A percentile compares a stretch with the other conserved stretches of the same genome.
Evolutionary conservation across 1,140 invertebrate genomes (phyloP).

Genomic region (Pseudomyrmex sp.): DNA sequence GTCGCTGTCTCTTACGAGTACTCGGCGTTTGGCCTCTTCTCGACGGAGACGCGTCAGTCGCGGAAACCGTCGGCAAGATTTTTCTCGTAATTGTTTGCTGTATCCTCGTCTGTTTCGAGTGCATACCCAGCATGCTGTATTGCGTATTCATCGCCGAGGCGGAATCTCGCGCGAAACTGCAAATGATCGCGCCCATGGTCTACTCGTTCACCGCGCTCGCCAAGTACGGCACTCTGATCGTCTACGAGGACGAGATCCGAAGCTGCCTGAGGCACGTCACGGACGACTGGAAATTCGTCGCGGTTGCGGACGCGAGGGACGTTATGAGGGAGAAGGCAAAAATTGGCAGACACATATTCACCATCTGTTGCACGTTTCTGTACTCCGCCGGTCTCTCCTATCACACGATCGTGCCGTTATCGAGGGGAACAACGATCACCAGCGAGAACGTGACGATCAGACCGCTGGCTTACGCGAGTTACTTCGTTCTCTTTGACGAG

Average conservation of each 20-base stretch:
- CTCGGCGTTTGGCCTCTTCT: conserved; percentile 13
- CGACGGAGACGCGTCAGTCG: not conserved
- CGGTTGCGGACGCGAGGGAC: not conserved
- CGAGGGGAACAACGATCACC: conserved; percentile 19
- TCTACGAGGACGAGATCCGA: conserved; percentile 63
- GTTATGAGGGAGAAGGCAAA: conserved; percentile 45
- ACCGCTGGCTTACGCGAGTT: conserved; percentile 63
- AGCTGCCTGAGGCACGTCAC: conserved; percentile 69
- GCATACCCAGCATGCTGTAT: not conserved
- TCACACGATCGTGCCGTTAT: conserved; percentile 70
- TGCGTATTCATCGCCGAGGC: not conserved
- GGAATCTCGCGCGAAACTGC: conserved; percentile 56
- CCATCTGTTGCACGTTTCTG: conserved; percentile 72
- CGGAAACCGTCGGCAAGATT: not conserved
- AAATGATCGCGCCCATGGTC: conserved; percentile 70
- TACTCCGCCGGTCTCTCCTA: conserved; percentile 76
- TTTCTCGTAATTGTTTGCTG: conserved; percentile 6
- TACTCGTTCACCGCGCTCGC: conserved; percentile 71
- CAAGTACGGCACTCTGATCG: conserved; percentile 72
- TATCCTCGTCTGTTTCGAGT: not conserved
- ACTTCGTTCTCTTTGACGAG: conserved; percentile 62
- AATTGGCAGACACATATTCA: conserved; percentile 63
- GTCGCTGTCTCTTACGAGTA: conserved; percentile 2
- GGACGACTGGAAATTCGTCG: conserved; percentile 68
- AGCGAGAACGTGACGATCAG: conserved; percentile 49